A percentile compares a stretch with the other conserved stretches of the same genome.
These are phyloP conservation scores for Acrocephalus kingi DNA, from an alignment of 2,113 vertebrate species.

Conservation along the genomic window DNA sequence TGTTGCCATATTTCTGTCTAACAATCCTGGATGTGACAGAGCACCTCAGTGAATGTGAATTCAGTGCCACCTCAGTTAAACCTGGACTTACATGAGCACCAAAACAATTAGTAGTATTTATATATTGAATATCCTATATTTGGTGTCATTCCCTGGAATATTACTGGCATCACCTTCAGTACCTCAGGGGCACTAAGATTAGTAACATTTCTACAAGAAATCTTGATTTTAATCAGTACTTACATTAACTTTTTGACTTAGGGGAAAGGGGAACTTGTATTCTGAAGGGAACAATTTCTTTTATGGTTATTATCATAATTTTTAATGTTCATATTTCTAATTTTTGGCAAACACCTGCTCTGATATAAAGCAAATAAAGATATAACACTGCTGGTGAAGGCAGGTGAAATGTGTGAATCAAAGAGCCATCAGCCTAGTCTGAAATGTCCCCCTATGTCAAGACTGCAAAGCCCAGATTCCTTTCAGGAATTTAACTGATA, in stretches of 20 bases:
- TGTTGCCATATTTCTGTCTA: neutral
- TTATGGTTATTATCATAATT: neutral
- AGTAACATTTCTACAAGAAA: neutral
- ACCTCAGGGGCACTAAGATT: neutral
- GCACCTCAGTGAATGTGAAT: neutral
- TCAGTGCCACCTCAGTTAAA: neutral
- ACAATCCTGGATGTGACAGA: neutral
- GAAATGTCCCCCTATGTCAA: neutral
- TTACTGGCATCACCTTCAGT: neutral
- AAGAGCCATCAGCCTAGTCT: neutral
- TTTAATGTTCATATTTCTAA: neutral
- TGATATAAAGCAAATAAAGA: neutral
- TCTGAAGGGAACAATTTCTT: neutral
- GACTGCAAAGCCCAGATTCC: neutral
- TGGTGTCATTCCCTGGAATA: neutral
- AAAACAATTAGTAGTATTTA: neutral
- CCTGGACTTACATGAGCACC: neutral
- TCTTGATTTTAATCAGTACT: neutral
- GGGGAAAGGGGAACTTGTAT: neutral
- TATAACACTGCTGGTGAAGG: neutral
- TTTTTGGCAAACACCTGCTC: neutral
- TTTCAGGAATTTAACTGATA: neutral
- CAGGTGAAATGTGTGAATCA: neutral
- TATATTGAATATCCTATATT: neutral
- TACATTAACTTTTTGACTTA: neutral